Base-by-base conservation (phyloP, 2,797 vertebrate species). In the Discoglossus pictus region DNA sequence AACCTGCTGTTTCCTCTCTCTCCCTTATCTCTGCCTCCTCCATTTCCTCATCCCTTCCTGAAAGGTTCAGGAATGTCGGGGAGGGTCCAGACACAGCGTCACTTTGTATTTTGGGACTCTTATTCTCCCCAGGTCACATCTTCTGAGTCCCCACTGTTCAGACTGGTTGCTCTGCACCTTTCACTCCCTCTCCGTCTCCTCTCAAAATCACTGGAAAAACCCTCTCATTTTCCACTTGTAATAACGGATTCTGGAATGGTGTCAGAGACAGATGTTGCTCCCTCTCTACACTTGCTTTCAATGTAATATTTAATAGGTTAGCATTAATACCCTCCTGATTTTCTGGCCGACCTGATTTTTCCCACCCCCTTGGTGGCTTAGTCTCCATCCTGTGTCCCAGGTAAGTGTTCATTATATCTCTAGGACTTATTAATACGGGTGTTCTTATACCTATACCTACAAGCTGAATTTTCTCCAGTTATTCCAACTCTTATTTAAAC, bases 11-110 rank as follows among this genome's bases (percentile, higher is more conserved):
- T 73, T 42, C n/a, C 12, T 38, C 40, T 40, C 40, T 38, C 35
- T 17, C 7, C 23, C 55, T 71, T 65, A 59, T 65, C 60, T 39
- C 13, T 18, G 44, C 44, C 36, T 61, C 48, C 34, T 48, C 60
- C 47, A 38, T 56, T 66, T 51, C 56, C 69, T 66, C 43, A 38
- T 40, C 31, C 38, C 50, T 67, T 67, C 63, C 70, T 68, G 68
- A 52, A 64, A 56, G 43, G 25, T 71, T 64, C 4, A 71, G 68
- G 68, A 71, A 71, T 71, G 68, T 71, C 67, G 61, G 68, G 68
- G 68, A 64, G 68, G 52, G 52, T 55, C 34, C 31, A 4, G 7
- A 6, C 10, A n/a, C 17, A 43, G 16, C 43, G 34, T 61, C 56
- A 43, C 17, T 20, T 4, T 42, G 15, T 23, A 50, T 63, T 56